Base-by-base conservation (phyloP, 1,140 invertebrate genomes). In the Thalassaphorura encarpata region DNA sequence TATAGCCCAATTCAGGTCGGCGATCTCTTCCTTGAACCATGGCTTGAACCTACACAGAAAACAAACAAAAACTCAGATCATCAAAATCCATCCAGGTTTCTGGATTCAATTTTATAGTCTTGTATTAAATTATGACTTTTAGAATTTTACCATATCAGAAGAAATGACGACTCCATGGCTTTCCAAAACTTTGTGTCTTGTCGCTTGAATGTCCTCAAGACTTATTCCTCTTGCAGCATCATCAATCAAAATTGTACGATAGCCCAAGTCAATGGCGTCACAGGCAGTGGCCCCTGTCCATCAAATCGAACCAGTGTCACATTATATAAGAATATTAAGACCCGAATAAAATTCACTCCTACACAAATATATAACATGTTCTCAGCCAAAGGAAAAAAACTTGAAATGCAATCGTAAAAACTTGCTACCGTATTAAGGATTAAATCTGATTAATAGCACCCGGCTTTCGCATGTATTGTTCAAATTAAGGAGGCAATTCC, bases 161-260 rank as follows among this genome's bases (percentile, higher is more conserved):
- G 81, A 79, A 3, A 89, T 80, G 63, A 92, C 83, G 31, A 89
- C 80, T 0, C 87, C 89, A 66, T 86, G 78, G 61, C 80, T 82
- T 42, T 74, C 77, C 24, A 80, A 76, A 11, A 92, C 80, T 49
- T 79, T 80, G 42, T 83, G 74, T 69, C 87, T 88, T 13, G 87
- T 89, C 61, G 78, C 79, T 69, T 88, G 81, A 59, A 93, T 93
- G 67, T 90, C 86, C 11, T 81, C 76, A 11, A 88, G 70, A 69
- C 87, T 82, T 0, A 95, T 89, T 3, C 92, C 93, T 40, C 90
- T 78, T 63, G 83, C 83, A 58, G 89, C 93, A 73, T 97, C 91
- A 53, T 96, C 89, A 2, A 97, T 77, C 1, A 96, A 70, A 46
- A 93, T 78, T 21, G 92, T 90, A 39, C 91, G 78, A 72, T 91